These are phyloP conservation scores for Ficedula albicollis DNA, from an alignment of 2,797 vertebrate genomes.

Conservation along the genomic window DNA sequence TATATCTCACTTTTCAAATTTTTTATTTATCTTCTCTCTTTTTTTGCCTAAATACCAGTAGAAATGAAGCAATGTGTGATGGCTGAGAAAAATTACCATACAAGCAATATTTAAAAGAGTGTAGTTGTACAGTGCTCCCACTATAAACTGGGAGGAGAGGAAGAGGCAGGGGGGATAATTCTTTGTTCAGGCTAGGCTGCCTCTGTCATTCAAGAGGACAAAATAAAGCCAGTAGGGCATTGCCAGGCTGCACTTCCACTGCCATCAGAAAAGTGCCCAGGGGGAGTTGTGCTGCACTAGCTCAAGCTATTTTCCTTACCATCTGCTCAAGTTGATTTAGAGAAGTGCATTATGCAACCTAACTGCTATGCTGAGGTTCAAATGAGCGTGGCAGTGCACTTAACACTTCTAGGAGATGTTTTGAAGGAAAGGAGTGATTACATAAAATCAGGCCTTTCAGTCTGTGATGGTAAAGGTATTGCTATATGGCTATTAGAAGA, in stretches of 20 bases:
- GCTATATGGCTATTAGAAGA: not conserved
- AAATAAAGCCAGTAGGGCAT: constrained; percentile 39
- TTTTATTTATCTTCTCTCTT: not conserved
- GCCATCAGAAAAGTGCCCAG: constrained; percentile 40
- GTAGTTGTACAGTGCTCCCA: not conserved
- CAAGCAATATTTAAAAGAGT: not conserved
- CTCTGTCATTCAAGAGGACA: not conserved
- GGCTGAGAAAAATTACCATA: not conserved
- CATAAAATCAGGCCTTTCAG: not conserved
- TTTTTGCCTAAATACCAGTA: not conserved
- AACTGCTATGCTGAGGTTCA: not conserved
- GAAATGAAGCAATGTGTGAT: not conserved
- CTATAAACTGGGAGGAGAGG: not conserved
- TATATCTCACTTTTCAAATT: not conserved
- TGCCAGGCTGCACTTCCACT: not conserved
- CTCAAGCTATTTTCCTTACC: constrained; percentile 45
- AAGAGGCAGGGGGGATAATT: not conserved
- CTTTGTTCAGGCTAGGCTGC: not conserved
- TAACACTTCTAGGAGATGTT: not conserved
- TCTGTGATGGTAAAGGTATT: not conserved
- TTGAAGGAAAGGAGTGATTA: not conserved
- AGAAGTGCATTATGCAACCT: constrained; percentile 28
- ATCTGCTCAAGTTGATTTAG: constrained; percentile 42
- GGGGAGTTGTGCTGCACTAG: not conserved
- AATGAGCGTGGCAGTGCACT: not conserved